phyloP scores from a whole-genome alignment of 1,140 invertebrate genomes.

The Aphis gossypii region DNA sequence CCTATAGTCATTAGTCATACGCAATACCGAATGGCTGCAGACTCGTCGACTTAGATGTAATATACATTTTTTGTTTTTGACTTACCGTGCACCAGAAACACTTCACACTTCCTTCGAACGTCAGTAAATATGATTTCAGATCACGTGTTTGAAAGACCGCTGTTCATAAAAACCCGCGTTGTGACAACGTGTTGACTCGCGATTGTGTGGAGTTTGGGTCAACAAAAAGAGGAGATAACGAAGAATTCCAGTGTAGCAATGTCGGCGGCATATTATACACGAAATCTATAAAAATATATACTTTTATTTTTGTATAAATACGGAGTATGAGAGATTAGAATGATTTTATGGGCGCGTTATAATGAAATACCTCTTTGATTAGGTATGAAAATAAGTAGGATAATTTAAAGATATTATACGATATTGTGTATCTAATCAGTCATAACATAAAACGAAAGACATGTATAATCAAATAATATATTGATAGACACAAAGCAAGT shows the following conservation, averaged over 20 bases:
- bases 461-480: background rate
- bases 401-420: background rate
- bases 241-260: background rate
- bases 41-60: background rate
- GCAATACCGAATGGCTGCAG: background rate
- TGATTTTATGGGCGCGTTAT: background rate
- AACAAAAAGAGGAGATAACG: conserved; percentile 40
- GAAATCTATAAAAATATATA: background rate
- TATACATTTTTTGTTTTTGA: background rate
- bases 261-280: background rate
- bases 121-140: background rate
- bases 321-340: background rate
- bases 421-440: background rate
- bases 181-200: background rate
- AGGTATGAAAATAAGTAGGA: background rate
- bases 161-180: background rate
- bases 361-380: background rate
- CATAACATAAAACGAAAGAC: background rate
- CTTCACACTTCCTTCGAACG: background rate
- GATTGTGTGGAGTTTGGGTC: background rate
- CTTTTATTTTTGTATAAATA: background rate
- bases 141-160: background rate
- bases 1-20: too few species aligned
- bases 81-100: background rate
- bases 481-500: background rate